These are phyloP conservation scores for Sparus aurata DNA, from an alignment of 2,797 vertebrate species.

Conservation along the genomic window DNA sequence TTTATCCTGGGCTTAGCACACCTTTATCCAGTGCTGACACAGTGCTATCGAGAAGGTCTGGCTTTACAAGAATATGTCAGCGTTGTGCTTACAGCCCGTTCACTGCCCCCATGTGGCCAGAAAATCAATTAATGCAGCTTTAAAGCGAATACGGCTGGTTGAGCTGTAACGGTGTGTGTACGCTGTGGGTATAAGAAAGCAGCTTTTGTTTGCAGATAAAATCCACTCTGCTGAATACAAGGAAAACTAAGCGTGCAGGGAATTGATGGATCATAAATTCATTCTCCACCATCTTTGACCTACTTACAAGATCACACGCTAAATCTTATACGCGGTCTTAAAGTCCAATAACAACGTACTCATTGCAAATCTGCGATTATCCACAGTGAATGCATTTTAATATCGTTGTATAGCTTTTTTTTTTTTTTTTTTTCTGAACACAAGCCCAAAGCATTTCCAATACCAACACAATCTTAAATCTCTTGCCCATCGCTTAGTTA, in stretches of 20 bases:
- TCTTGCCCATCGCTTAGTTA: conserved; percentile 25
- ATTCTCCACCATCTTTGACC: conserved; percentile 27
- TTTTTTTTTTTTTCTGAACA: conserved; percentile 32
- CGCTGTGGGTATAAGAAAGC: background rate
- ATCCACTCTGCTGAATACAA: background rate
- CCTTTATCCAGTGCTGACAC: no score
- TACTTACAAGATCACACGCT: conserved; percentile 23
- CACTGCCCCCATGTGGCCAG: background rate
- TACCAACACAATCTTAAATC: conserved; percentile 48
- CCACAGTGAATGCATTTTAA: conserved; percentile 12
- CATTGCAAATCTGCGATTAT: conserved; percentile 6
- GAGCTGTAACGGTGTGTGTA: background rate
- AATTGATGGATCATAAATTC: background rate
- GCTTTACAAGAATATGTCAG: background rate
- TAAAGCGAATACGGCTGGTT: background rate
- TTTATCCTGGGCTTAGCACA: no score
- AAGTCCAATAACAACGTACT: conserved; percentile 14
- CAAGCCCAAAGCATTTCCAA: conserved; percentile 19
- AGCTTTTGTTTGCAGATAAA: conserved; percentile 9
- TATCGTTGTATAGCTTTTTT: background rate
- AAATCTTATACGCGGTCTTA: conserved; percentile 10
- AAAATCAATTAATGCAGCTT: background rate
- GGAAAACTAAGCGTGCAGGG: conserved; percentile 14
- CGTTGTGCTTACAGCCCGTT: background rate
- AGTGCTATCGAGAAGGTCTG: no score